These are phyloP conservation scores for Leucophenga montana DNA, from an alignment of 2,888 invertebrate species.

Conservation along the genomic window DNA sequence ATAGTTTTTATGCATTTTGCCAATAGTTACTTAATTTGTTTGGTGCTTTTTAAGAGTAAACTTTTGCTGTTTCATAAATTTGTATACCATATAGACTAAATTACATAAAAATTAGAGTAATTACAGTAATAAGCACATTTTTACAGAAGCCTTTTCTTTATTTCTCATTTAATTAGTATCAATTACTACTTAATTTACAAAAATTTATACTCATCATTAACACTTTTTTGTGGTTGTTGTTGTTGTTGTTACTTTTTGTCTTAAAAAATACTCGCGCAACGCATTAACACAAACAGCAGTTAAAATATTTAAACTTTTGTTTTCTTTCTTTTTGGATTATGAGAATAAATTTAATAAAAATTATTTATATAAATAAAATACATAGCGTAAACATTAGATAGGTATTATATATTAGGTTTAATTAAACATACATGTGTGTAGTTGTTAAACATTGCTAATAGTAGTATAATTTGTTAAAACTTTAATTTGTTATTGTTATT, in stretches of 20 bases:
- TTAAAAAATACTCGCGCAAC: neutral
- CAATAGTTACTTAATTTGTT: neutral
- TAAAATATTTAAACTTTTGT: neutral
- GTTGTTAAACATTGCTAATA: constrained; percentile 16
- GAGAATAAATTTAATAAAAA: constrained; percentile 11
- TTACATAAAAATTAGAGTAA: constrained; percentile 20
- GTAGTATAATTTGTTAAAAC: constrained; percentile 11
- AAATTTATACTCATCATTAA: neutral
- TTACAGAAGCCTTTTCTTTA: constrained; percentile 30
- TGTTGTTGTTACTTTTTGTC: constrained; percentile 7
- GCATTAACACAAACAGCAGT: neutral
- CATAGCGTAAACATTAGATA: neutral
- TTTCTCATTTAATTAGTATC: constrained; percentile 17
- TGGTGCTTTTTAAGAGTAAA: neutral
- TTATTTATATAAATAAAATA: constrained; percentile 16
- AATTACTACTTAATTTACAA: constrained; percentile 42
- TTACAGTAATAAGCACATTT: constrained; percentile 25
- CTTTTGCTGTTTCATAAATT: constrained; percentile 23
- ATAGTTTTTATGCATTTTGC: neutral
- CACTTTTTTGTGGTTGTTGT: constrained; percentile 1
- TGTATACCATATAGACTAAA: constrained; percentile 1
- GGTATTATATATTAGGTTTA: too few species aligned
- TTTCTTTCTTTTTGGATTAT: constrained; percentile 12
- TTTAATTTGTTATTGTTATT: constrained; percentile 40
- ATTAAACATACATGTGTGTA: too few species aligned